A percentile compares a stretch with the other conserved stretches of the same genome.
Conservation (phyloP, 2,797 vertebrate genomes). For the Heteromormyrus szaboi region DNA sequence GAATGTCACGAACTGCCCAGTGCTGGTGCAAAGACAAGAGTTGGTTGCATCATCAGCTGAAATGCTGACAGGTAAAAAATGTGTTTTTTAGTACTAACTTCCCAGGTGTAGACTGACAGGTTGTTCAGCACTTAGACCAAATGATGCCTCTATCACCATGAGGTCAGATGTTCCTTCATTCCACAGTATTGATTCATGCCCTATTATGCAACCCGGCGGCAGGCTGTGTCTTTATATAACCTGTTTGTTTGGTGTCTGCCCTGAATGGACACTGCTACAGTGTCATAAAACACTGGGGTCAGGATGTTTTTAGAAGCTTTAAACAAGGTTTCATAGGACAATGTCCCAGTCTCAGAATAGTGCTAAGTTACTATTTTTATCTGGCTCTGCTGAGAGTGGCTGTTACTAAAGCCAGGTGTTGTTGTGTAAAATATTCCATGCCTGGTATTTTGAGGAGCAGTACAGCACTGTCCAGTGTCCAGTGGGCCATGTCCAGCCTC, state of each 20-base stretch:
- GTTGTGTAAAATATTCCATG: neutral
- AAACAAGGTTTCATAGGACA: neutral
- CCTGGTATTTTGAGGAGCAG: neutral
- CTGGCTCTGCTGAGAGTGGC: constrained; percentile 34
- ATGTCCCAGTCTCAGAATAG: constrained; percentile 37
- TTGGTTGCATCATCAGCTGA: neutral
- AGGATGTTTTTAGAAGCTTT: constrained; percentile 15
- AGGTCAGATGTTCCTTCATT: neutral
- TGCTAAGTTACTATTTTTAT: constrained; percentile 30
- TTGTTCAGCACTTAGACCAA: neutral
- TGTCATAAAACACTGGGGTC: neutral
- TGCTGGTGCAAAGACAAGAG: neutral
- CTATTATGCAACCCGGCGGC: constrained; percentile 30
- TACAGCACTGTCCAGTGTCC: neutral
- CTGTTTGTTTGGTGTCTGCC: constrained; percentile 17
- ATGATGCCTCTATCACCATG: neutral
- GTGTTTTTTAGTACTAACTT: neutral
- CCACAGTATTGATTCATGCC: constrained; percentile 10
- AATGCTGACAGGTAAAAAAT: neutral
- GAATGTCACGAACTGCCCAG: neutral
- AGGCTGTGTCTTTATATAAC: constrained; percentile 24
- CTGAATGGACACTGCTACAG: neutral
- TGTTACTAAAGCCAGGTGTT: neutral
- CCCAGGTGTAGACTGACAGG: neutral
- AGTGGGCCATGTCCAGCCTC: neutral